Percentiles rank a stretch among this genome's conserved stretches.
Evolutionary conservation across 1,140 invertebrate species (phyloP).

Genomic region (Geopemphigus sp.): DNA sequence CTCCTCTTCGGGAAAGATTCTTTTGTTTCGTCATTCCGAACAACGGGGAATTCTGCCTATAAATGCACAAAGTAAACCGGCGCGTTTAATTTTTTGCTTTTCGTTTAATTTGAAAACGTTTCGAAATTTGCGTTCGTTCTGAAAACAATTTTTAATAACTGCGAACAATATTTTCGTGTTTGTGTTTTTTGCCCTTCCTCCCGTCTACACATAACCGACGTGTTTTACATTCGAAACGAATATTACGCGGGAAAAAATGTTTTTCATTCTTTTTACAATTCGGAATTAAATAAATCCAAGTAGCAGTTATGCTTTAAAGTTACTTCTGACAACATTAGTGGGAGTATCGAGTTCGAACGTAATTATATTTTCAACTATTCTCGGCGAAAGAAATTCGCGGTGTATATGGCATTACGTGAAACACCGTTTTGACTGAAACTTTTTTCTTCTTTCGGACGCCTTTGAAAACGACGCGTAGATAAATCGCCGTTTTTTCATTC

Average conservation of each 20-base stretch:
- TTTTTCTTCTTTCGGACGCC: not conserved
- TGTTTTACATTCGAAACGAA: no score
- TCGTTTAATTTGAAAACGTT: not conserved
- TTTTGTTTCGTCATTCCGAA: not conserved
- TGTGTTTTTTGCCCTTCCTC: not conserved
- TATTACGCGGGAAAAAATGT: no score
- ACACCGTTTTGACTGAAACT: not conserved
- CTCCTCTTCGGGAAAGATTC: no score
- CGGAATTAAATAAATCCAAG: no score
- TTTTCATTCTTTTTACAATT: no score
- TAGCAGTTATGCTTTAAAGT: no score
- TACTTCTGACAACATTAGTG: no score
- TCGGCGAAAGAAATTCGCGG: no score
- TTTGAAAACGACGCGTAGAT: not conserved
- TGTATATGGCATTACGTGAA: no score
- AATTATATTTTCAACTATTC: no score
- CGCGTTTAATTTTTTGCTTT: not conserved
- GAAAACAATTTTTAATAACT: not conserved
- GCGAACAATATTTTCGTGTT: not conserved
- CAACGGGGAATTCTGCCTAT: not conserved
- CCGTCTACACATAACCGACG: no score
- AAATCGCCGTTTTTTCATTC: not conserved
- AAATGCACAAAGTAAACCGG: not conserved
- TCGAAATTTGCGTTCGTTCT: not conserved
- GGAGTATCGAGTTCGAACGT: no score